These are phyloP conservation scores for Acanthococcus lagerstroemiae DNA, from an alignment of 2,888 invertebrate genomes.

Conservation along the genomic window DNA sequence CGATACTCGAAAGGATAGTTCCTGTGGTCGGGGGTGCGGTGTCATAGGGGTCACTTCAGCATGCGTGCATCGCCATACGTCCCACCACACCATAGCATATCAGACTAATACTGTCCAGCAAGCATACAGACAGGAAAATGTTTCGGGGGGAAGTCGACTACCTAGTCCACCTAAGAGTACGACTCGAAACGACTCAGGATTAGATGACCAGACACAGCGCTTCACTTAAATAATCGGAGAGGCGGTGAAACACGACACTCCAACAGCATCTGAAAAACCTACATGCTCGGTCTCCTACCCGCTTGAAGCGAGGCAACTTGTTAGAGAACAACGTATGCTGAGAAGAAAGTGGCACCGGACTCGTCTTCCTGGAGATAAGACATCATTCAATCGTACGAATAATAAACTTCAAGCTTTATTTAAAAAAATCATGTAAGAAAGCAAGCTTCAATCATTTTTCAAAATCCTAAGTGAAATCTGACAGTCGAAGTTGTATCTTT, in stretches of 20 bases:
- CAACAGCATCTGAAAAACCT: background rate
- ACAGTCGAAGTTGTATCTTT: too few species aligned
- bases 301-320: background rate
- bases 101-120: too few species aligned
- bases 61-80: too few species aligned
- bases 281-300: background rate
- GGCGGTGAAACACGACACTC: background rate
- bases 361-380: background rate
- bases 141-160: too few species aligned
- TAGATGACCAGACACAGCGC: background rate
- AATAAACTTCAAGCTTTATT: background rate
- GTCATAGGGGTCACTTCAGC: too few species aligned
- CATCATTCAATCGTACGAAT: background rate
- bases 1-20: too few species aligned
- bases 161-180: background rate
- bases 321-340: background rate
- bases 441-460: too few species aligned
- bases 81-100: too few species aligned
- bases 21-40: too few species aligned
- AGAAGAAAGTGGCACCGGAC: background rate
- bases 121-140: too few species aligned
- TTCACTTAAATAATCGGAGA: background rate
- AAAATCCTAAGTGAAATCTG: too few species aligned
- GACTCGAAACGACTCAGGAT: background rate
- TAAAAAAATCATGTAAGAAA: background rate